Evolutionary conservation across 2,113 vertebrate genomes (phyloP).

Genomic region (Cyprinodon brontotheroides): DNA sequence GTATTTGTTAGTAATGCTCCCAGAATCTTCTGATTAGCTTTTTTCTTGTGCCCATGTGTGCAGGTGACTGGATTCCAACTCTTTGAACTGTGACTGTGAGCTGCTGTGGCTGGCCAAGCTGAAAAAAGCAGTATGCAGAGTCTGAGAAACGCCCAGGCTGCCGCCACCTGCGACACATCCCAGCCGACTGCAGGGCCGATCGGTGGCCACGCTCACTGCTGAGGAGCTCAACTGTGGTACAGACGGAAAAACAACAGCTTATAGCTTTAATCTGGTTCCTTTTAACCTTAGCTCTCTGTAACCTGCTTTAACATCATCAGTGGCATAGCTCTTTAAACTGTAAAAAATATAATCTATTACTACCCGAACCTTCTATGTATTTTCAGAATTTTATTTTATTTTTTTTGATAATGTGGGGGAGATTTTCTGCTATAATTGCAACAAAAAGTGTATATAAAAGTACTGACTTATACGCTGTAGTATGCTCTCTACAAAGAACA

Average conservation of each 20-base stretch:
- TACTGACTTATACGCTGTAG: no score
- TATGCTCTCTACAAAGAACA: no score
- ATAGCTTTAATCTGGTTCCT: no score
- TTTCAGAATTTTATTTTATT: no score
- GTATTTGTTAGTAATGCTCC: not conserved
- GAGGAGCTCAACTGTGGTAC: slow-evolving; percentile 96
- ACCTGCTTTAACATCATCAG: no score
- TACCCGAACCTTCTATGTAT: no score
- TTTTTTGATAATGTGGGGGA: no score
- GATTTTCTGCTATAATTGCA: no score
- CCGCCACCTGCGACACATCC: slow-evolving; percentile 94
- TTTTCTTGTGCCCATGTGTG: slow-evolving; percentile 34
- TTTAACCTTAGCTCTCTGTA: no score
- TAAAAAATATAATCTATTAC: no score
- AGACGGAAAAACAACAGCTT: slow-evolving; percentile 30
- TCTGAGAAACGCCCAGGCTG: slow-evolving; percentile 94
- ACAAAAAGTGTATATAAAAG: no score
- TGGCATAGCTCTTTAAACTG: no score
- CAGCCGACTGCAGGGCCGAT: slow-evolving; percentile 90
- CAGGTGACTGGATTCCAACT: slow-evolving; percentile 95
- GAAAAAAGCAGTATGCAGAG: slow-evolving; percentile 88
- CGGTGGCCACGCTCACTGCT: slow-evolving; percentile 92
- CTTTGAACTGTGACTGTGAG: slow-evolving; percentile 95
- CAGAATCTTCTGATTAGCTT: not conserved
- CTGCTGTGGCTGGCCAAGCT: slow-evolving; percentile 96